Base-by-base conservation (phyloP, 2,113 vertebrate genomes). In the Alosa alosa region DNA sequence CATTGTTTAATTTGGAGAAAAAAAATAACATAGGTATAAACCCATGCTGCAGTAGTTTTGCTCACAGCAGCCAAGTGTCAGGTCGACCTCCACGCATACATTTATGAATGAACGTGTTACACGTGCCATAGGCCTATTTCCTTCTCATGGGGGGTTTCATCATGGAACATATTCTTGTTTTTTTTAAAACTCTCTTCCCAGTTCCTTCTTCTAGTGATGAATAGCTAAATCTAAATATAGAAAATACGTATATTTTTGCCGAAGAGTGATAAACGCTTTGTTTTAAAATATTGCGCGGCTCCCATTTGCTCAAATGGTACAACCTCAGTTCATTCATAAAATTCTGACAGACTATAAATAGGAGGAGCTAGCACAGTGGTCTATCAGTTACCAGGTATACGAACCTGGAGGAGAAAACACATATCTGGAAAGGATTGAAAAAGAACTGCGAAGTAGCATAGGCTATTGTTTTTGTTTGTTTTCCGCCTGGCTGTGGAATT, bases 301-400 rank as follows among this genome's bases (percentile, higher is more conserved):
- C n/a, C 64, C 31, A 36, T 72, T 72, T 36, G 31, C 64, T 72
- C 8, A 31, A 72, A 72, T 96, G 95, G 95, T 95, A 95, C 94
- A 92, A 89, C 91, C 94, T 93, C 82, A 86, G 92, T 96, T 95
- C 95, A 96, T 96, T 96, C 95, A 96, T 96, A 96, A 96, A 96
- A 95, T 94, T 95, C 94, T 92, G 91, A 91, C 93, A 87, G 92
- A 91, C 93, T 94, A 94, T 93, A 94, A 94, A 95, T 87, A 95
- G 94, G 94, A 94, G 95, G 94, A 93, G 94, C 95, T 94, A 93
- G 89, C 91, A 91, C 91, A 89, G 84, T 86, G 75, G 88, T 90
- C 93, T 91, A 91, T 91, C 95, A 95, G 92, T 94, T 93, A 93
- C 94, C 94, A 94, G 94, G 95, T 95, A 89, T 87, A 84, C 91